A percentile compares a stretch with the other conserved stretches of the same genome.
Conservation (phyloP, 1,140 invertebrate species). For the Adelges cooleyi region DNA sequence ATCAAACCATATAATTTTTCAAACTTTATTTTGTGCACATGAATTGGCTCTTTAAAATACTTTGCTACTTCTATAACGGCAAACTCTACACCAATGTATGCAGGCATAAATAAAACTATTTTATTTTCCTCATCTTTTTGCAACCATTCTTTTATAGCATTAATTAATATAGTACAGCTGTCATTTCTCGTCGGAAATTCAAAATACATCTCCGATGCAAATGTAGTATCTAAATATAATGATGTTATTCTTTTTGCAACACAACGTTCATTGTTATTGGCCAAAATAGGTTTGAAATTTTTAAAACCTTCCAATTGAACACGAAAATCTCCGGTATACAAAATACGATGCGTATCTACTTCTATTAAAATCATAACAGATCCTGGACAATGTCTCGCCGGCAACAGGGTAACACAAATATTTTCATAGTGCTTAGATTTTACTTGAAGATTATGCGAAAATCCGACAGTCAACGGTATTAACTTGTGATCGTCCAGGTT, state of each 20-base stretch:
- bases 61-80: neutral
- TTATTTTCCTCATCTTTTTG: neutral
- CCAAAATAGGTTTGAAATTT: neutral
- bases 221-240: slow-evolving; percentile 9
- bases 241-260: neutral
- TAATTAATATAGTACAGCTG: neutral
- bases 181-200: neutral
- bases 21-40: neutral
- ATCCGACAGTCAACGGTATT: neutral
- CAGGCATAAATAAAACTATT: neutral
- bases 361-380: neutral
- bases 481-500: neutral
- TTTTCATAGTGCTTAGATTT: neutral
- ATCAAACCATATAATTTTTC: neutral
- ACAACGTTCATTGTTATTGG: neutral
- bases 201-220: neutral
- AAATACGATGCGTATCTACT: neutral
- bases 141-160: neutral
- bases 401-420: neutral
- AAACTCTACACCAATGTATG: neutral
- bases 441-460: neutral
- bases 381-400: neutral
- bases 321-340: neutral
- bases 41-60: neutral
- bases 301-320: neutral